phyloP scores from a whole-genome alignment of 2,797 vertebrate species.

The Etheostoma perlongum region DNA sequence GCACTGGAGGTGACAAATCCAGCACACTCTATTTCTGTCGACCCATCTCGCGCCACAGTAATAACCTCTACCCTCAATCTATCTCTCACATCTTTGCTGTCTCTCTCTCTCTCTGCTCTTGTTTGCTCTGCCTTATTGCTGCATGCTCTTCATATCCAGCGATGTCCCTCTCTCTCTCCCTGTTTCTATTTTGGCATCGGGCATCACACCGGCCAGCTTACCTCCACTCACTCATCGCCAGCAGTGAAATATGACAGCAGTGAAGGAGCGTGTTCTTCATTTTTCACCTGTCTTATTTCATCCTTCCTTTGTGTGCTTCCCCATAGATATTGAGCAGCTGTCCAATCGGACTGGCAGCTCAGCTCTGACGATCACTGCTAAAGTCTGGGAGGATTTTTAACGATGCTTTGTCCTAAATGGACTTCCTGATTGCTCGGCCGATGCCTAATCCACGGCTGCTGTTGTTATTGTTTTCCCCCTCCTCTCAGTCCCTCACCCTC shows the following conservation, averaged over 20 bases:
- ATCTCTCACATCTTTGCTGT: conserved; percentile 43
- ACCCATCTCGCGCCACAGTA: conserved; percentile 25
- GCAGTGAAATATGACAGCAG: conserved; percentile 40
- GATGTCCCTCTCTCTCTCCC: conserved; percentile 30
- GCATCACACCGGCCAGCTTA: conserved; percentile 47
- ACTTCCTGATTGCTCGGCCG: conserved; percentile 62
- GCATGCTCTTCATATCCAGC: conserved; percentile 60
- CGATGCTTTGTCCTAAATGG: conserved; percentile 62
- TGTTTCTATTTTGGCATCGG: conserved; percentile 45
- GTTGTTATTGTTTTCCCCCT: conserved; percentile 53
- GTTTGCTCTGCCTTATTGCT: conserved; percentile 50
- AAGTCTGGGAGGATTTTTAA: conserved; percentile 49
- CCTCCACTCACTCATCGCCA: conserved; percentile 43
- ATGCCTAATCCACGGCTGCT: conserved; percentile 78
- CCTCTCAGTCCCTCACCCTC: conserved; percentile 44
- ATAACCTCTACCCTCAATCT: conserved; percentile 51
- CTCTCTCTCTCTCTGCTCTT: conserved; percentile 24
- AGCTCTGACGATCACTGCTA: conserved; percentile 24
- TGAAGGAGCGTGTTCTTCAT: conserved; percentile 4
- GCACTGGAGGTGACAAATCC: conserved; percentile 55
- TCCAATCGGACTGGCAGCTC: conserved; percentile 54
- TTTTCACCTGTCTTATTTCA: conserved; percentile 45
- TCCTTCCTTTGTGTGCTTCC: conserved; percentile 44
- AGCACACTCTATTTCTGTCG: conserved; percentile 44
- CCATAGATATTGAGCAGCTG: conserved; percentile 58